A percentile compares a stretch with the other conserved stretches of the same genome.
Evolutionary conservation across 2,113 vertebrate genomes (phyloP).

Genomic region (Gopherus flavomarginatus): DNA sequence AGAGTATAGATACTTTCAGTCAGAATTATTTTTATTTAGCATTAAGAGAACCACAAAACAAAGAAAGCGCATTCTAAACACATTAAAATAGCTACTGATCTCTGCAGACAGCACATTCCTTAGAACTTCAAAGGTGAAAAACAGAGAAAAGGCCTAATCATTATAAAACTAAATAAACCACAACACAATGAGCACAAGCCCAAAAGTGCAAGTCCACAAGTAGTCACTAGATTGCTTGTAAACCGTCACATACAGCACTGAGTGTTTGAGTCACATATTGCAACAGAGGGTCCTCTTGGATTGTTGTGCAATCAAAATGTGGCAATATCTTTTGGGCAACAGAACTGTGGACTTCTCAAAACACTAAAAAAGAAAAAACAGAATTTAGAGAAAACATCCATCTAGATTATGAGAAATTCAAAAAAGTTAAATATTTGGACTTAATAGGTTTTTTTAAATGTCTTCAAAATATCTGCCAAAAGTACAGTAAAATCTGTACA

Average conservation of each 20-base stretch:
- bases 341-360: not conserved
- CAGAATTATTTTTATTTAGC: not conserved
- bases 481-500: not conserved
- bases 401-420: constrained; percentile 35
- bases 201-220: not conserved
- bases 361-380: not conserved
- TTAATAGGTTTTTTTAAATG: constrained; percentile 18
- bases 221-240: not conserved
- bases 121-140: not conserved
- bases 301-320: not conserved
- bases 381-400: not conserved
- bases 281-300: not conserved
- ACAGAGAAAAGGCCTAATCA: not conserved
- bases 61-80: not conserved
- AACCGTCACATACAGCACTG: not conserved
- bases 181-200: not conserved
- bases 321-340: not conserved
- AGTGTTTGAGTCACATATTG: not conserved
- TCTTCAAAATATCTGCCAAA: constrained; percentile 34
- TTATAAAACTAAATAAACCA: not conserved
- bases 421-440: constrained; percentile 61
- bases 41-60: not conserved
- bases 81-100: not conserved
- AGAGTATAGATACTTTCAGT: not conserved
- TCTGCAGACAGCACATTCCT: not conserved